A percentile compares a stretch with the other conserved stretches of the same genome.
These are phyloP conservation scores for Podotricha telesiphe DNA, from an alignment of 2,888 invertebrate genomes.

Conservation along the genomic window DNA sequence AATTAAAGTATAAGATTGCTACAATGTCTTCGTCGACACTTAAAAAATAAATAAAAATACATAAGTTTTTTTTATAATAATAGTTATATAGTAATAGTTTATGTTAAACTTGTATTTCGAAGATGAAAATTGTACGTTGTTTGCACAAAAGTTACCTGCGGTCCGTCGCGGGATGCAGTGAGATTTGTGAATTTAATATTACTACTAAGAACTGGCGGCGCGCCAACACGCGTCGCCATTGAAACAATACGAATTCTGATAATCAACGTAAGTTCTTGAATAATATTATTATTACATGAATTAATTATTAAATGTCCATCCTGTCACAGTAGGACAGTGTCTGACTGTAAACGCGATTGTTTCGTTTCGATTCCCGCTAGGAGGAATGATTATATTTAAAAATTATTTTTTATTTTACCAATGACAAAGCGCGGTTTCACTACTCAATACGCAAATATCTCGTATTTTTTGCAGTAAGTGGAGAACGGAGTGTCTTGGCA, in stretches of 20 bases:
- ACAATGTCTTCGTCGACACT: too few relatives aligned
- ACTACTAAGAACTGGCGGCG: conserved; percentile 40
- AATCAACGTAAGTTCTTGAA: conserved; percentile 36
- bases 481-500: too few relatives aligned
- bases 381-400: too few relatives aligned
- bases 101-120: conserved; percentile 18
- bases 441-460: too few relatives aligned
- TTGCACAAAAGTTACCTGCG: conserved; percentile 22
- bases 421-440: too few relatives aligned
- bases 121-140: conserved; percentile 14
- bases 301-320: background rate
- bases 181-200: conserved; percentile 48
- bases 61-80: background rate
- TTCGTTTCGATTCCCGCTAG: too few relatives aligned
- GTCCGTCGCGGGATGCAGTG: conserved; percentile 18
- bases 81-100: conserved; percentile 8
- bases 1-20: too few relatives aligned
- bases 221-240: conserved; percentile 43
- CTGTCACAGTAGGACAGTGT: too few relatives aligned
- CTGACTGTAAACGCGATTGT: too few relatives aligned
- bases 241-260: conserved; percentile 41
- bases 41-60: background rate
- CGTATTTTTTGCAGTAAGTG: too few relatives aligned
- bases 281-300: conserved; percentile 14
- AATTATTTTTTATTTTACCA: too few relatives aligned